Evolutionary conservation across 2,113 vertebrate genomes (phyloP).

Genomic region (Arothron firmamentum): DNA sequence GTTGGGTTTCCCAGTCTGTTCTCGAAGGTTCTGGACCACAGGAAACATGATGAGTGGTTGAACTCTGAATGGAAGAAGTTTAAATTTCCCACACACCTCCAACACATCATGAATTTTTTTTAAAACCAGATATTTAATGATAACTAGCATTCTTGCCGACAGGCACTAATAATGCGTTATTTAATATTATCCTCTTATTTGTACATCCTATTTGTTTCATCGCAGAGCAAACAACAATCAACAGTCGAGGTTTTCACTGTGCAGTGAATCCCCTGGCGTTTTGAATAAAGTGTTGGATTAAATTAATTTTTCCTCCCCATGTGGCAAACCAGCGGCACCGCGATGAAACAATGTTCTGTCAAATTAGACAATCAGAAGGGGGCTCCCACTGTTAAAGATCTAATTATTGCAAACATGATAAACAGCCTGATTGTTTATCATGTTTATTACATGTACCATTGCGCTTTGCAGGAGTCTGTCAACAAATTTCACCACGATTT

Average conservation of each 20-base stretch:
- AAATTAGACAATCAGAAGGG: slow-evolving; percentile 64
- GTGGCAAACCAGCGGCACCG: slow-evolving; percentile 59
- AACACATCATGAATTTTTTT: slow-evolving; percentile 37
- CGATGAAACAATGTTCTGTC: slow-evolving; percentile 55
- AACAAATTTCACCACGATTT: background rate
- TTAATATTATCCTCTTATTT: slow-evolving; percentile 10
- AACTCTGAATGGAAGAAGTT: too few species aligned
- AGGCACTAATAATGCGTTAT: slow-evolving; percentile 12
- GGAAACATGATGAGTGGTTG: too few species aligned
- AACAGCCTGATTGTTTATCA: slow-evolving; percentile 71
- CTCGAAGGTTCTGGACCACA: too few species aligned
- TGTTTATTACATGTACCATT: slow-evolving; percentile 3
- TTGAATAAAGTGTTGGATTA: slow-evolving; percentile 68
- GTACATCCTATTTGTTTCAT: slow-evolving; percentile 55
- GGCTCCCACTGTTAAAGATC: slow-evolving; percentile 60
- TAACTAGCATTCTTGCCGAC: slow-evolving; percentile 2
- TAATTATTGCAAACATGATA: slow-evolving; percentile 73
- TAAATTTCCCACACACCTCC: background rate
- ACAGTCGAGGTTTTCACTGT: slow-evolving; percentile 56
- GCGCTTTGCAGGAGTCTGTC: slow-evolving; percentile 7
- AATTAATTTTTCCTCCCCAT: slow-evolving; percentile 66
- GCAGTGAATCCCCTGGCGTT: slow-evolving; percentile 61
- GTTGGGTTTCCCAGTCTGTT: too few species aligned
- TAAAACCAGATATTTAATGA: background rate
- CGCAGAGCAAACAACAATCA: slow-evolving; percentile 69